Evolutionary conservation across 2,797 vertebrate species (phyloP).

Genomic region (Cynopterus sphinx): DNA sequence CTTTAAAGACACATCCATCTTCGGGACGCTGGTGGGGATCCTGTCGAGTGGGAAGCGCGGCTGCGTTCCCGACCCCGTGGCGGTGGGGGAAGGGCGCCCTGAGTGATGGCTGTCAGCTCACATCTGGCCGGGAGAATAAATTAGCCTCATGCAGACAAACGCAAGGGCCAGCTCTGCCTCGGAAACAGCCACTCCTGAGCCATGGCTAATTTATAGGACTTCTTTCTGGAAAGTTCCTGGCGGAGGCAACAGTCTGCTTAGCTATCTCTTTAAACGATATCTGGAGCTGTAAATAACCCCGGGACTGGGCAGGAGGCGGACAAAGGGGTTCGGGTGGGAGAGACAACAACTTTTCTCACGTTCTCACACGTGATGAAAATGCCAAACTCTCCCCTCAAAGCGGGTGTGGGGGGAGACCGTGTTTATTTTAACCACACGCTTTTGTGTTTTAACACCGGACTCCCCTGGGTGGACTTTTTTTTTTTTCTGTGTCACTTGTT

Average conservation of each 20-base stretch:
- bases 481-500: conserved; percentile 62
- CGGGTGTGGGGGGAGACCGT: neutral
- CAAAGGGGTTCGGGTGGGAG: conserved; percentile 68
- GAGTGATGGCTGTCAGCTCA: conserved; percentile 99
- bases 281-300: conserved; percentile 86
- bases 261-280: conserved; percentile 87
- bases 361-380: conserved; percentile 75
- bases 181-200: conserved; percentile 87
- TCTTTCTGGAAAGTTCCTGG: conserved; percentile 89
- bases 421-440: conserved; percentile 64
- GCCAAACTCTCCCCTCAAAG: conserved; percentile 69
- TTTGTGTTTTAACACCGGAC: conserved; percentile 66
- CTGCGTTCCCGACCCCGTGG: conserved; percentile 91
- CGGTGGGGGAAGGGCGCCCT: conserved; percentile 88
- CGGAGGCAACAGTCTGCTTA: conserved; percentile 82
- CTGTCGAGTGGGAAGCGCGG: conserved; percentile 91
- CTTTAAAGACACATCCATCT: conserved; percentile 99
- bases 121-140: conserved; percentile 99
- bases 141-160: conserved; percentile 99
- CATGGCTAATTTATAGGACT: conserved; percentile 87
- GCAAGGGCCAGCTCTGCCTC: conserved; percentile 91
- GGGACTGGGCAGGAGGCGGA: conserved; percentile 74
- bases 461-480: conserved; percentile 45
- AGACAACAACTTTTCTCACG: conserved; percentile 79
- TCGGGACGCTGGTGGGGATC: conserved; percentile 97